Base-by-base conservation (phyloP, 2,888 invertebrate species). In the Troides oblongomaculatus region DNA sequence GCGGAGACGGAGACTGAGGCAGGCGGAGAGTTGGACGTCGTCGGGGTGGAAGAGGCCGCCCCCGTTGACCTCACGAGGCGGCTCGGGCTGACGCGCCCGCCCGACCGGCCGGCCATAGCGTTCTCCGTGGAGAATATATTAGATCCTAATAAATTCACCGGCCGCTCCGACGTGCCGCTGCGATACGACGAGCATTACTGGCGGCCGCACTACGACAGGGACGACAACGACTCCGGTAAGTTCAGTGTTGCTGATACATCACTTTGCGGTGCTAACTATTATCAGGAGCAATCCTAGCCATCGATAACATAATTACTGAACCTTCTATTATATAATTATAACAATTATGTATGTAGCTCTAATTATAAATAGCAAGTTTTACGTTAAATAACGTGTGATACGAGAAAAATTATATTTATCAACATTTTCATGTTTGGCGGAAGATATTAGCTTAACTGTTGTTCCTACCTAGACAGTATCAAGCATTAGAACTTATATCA, bases 111-210 rank as follows among this genome's bases (percentile, higher is more conserved):
- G 0, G 84, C 89, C 3, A 92, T 97, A 74, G 97, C 97, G 23
- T 97, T 97, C 88, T 97, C 97, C 7, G 97, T 97, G 30, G 97
- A 97, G 90, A 97, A 97, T 82, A 97, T 97, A 74, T 89, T 97
- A 76, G 97, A 97, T 87, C 97, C 97, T 5, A 97, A 95, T 79
- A 97, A 97, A 90, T 97, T 97, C 85, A 97, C 97, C 39, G 97
- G 97, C 46, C 89, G 94, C 78, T 90, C 93, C 12, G 93, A 93
- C 69, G 89, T 87, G 18, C 93, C 93, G 43, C 82, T 93, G 72
- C 87, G 92, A 80, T 95, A 90, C 81, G 94, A 87, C 78, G 94
- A 93, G 84, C 94, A 94, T 80, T 94, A 94, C 81, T 89, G 88
- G 92, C 86, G 93, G 74, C 93, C 93, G 60, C 93, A 93, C 75